Base-by-base conservation (phyloP, 2,888 invertebrate species). In the Drosophila pseudotakahashii region DNA sequence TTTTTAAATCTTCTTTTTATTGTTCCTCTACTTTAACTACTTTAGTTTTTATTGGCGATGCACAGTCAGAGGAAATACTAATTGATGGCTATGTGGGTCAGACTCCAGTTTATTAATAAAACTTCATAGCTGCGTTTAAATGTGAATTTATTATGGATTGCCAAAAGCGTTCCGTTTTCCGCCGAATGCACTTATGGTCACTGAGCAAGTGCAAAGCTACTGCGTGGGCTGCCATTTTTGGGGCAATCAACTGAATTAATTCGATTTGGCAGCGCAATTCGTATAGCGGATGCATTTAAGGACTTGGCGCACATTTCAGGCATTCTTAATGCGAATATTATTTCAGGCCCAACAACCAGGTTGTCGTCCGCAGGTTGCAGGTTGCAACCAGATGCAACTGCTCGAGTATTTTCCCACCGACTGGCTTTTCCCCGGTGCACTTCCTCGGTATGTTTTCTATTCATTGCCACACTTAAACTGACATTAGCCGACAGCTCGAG, bases 381-480 rank as follows among this genome's bases (percentile, higher is more conserved):
- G 3, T 36, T 5, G n/a, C 11, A 42, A 48, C 66, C 67, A 55
- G 55, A 50, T 69, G 68, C 58, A 51, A 42, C 50, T 42, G 57
- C 26, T 10, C 32, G 52, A 39, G 26, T 48, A 41, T 83, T 86
- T 81, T 81, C 81, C 84, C 81, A 81, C 84, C 80, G 30, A 30
- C 19, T 83, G 66, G 71, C 53, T 63, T 64, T 60, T 62, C 53
- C 71, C 50, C 53, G 34, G 54, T 34, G 67, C 67, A 66, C 67
- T 66, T 54, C 66, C 66, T 73, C 62, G 73, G 75, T 53, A 69
- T 45, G 68, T 68, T 60, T 73, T 73, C 55, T 73, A 78, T 81
- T 79, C 88, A 81, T 76, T 80, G 76, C 88, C 78, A 82, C 84
- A 84, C 84, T 84, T 84, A 88, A 88, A 88, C 84, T 85, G 84